phyloP scores from a whole-genome alignment of 2,797 vertebrate genomes.

The Hydrolagus colliei region DNA sequence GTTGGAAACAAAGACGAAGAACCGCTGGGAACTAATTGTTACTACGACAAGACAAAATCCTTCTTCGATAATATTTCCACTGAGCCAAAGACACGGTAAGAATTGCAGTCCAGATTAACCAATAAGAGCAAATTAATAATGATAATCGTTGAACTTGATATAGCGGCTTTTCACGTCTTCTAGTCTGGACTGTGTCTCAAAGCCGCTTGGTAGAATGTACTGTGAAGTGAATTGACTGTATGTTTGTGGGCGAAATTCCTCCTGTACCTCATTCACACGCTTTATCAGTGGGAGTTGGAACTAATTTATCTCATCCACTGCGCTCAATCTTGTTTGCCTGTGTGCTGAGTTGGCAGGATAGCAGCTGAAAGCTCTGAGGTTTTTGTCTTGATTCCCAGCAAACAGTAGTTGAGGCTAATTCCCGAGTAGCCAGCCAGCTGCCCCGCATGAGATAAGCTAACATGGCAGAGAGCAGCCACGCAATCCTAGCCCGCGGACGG shows the following conservation, averaged over 20 bases:
- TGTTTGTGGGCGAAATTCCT: too few species aligned
- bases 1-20: conserved; percentile 56
- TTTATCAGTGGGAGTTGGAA: too few species aligned
- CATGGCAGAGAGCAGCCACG: neutral
- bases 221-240: too few species aligned
- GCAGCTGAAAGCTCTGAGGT: neutral
- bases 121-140: neutral
- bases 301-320: too few species aligned
- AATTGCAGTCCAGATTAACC: neutral
- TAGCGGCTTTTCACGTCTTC: neutral
- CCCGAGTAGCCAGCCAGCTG: neutral
- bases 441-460: neutral
- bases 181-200: too few species aligned
- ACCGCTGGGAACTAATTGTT: conserved; percentile 75
- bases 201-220: too few species aligned
- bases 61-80: conserved; percentile 96
- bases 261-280: too few species aligned
- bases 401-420: neutral
- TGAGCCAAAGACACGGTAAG: conserved; percentile 78
- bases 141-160: neutral
- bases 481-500: neutral
- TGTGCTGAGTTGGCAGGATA: too few species aligned
- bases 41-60: conserved; percentile 88
- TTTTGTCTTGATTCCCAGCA: neutral
- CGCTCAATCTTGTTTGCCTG: too few species aligned